These are phyloP conservation scores for Lochmaea capreae DNA, from an alignment of 2,888 invertebrate species.

Conservation along the genomic window DNA sequence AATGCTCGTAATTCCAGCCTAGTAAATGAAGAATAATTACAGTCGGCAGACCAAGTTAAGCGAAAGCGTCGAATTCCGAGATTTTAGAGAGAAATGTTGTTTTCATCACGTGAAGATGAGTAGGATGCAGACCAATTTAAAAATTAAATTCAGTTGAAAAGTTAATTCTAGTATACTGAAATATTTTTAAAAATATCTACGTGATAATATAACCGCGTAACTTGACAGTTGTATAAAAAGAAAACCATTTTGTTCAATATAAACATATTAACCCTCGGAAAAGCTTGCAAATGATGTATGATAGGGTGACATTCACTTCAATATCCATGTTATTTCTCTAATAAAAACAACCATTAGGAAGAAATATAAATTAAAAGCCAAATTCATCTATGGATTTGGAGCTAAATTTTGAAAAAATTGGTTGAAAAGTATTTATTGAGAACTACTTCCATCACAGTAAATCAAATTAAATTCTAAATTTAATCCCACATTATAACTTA, in stretches of 20 bases:
- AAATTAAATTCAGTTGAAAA: not conserved
- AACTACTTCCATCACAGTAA: no score
- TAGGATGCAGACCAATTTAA: not conserved
- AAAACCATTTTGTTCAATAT: not conserved
- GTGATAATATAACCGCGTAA: no score
- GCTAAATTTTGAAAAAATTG: no score
- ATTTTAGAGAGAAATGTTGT: not conserved
- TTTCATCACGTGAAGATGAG: not conserved
- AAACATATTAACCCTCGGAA: not conserved
- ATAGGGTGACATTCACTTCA: no score
- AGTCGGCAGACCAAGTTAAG: constrained; percentile 1
- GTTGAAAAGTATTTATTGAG: no score
- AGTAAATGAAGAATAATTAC: constrained; percentile 58
- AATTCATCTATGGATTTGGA: no score
- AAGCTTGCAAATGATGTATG: not conserved
- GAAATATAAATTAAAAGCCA: no score
- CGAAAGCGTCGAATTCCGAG: not conserved
- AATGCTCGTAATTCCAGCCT: constrained; percentile 56
- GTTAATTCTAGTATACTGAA: not conserved
- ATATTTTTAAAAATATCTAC: not conserved
- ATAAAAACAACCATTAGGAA: no score
- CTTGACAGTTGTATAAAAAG: not conserved
- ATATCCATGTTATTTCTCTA: no score
- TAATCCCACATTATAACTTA: not conserved
- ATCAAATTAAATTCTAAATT: no score